Base-by-base conservation (phyloP, 2,888 invertebrate genomes). In the Drosophila tripunctata region DNA sequence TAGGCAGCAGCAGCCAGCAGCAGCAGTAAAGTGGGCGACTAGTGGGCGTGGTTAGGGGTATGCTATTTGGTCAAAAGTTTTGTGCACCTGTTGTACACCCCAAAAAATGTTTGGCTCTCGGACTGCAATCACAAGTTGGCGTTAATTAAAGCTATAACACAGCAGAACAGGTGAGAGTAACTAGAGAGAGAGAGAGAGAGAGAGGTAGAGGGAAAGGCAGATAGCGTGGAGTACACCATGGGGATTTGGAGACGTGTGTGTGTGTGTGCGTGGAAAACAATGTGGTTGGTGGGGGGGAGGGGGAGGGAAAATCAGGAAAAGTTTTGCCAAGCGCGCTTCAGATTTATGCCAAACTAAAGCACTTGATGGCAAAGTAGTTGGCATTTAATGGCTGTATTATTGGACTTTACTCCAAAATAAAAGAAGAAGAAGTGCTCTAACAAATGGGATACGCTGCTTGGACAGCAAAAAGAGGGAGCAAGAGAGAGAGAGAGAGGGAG, bases 311-410 rank as follows among this genome's bases (percentile, higher is more conserved):
- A 33, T 12, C 21, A n/a, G 52, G 22, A 47, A 61, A 72, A 78
- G 67, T 56, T 45, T 79, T 76, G 61, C 63, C 63, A 44, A 64
- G 70, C 78, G 75, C 78, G 75, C 57, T 55, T 52, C 68, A 81
- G 85, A 81, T 87, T 81, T 87, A 81, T 81, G 87, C 78, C 87
- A 81, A 81, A 85, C 81, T 87, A 87, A 81, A 81, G 82, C 75
- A 87, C 87, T 81, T 81, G 85, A 87, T 84, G 80, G 62, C 81
- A 69, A 67, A 80, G 69, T 87, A 87, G 87, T 87, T 87, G 87
- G 78, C 87, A 81, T 81, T 85, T 81, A 87, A 81, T 81, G 85
- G 87, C 87, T 81, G 78, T 75, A 84, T 81, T 87, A 81, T 81
- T 81, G 87, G 71, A 81, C 64, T 81, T 81, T 79, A 40, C 38